A percentile compares a stretch with the other conserved stretches of the same genome.
phyloP scores from a whole-genome alignment of 1,140 invertebrate species.

The Drosophila biarmipes region DNA sequence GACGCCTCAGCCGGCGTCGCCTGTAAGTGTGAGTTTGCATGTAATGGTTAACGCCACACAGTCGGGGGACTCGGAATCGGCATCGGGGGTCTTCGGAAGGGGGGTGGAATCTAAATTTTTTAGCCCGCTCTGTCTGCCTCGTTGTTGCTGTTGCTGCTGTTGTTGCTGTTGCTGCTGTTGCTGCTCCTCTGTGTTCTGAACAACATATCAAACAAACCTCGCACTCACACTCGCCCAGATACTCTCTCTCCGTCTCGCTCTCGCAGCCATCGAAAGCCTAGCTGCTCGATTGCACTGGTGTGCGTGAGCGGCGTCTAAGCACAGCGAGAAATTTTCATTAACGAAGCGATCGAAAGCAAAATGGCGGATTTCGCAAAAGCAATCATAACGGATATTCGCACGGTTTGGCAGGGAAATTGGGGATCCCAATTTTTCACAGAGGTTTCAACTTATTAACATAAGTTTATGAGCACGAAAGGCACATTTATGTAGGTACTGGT shows the following conservation, averaged over 20 bases:
- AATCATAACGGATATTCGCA: constrained; percentile 27
- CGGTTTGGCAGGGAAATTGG: too few species aligned
- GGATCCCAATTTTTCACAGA: background rate
- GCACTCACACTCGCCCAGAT: constrained; percentile 30
- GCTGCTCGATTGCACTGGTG: constrained; percentile 16
- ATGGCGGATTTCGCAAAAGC: constrained; percentile 58
- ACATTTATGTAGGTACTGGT: too few species aligned
- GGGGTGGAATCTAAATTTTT: constrained; percentile 26
- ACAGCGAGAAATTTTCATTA: constrained; percentile 76
- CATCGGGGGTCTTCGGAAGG: background rate
- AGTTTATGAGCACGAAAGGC: too few species aligned
- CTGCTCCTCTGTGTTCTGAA: constrained; percentile 34
- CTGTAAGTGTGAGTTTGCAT: constrained; percentile 76
- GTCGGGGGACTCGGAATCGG: constrained; percentile 10
- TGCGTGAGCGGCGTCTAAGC: constrained; percentile 48
- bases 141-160: constrained; percentile 14
- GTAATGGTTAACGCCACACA: constrained; percentile 79
- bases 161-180: constrained; percentile 6
- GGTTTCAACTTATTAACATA: too few species aligned
- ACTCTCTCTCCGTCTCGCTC: constrained; percentile 27
- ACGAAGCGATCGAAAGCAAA: constrained; percentile 64
- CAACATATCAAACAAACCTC: constrained; percentile 69
- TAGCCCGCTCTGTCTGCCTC: constrained; percentile 35
- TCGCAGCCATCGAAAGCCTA: constrained; percentile 40
- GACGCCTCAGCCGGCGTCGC: constrained; percentile 22